Evolutionary conservation across 2,888 invertebrate species (phyloP).

Genomic region (Cryptus viduatorius): DNA sequence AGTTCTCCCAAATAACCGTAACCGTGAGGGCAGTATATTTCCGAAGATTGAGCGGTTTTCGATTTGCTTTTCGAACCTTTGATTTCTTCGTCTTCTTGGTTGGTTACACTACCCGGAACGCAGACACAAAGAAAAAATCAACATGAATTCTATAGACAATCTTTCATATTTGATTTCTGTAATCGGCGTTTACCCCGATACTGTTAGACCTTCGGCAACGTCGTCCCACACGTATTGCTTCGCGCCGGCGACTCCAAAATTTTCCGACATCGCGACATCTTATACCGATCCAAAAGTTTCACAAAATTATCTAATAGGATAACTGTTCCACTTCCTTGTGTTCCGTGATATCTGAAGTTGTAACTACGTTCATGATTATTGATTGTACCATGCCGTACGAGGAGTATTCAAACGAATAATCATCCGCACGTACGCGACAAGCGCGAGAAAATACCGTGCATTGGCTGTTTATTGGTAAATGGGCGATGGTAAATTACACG

Average conservation of each 20-base stretch:
- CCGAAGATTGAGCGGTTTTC: conserved; percentile 56
- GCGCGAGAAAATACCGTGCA: too few relatives aligned
- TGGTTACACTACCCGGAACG: conserved; percentile 60
- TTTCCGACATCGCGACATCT: conserved; percentile 61
- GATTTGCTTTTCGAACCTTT: conserved; percentile 68
- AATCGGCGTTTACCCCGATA: conserved; percentile 73
- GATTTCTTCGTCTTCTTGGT: conserved; percentile 73
- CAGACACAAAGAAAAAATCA: background rate
- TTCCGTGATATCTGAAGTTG: conserved; percentile 73
- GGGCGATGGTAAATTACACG: too few relatives aligned
- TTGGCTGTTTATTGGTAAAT: too few relatives aligned
- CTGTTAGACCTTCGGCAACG: conserved; percentile 70
- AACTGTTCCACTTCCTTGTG: background rate
- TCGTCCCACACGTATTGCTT: conserved; percentile 80
- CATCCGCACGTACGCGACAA: background rate
- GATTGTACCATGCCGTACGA: conserved; percentile 72
- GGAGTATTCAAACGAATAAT: conserved; percentile 40
- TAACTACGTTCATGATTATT: conserved; percentile 71
- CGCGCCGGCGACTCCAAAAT: conserved; percentile 60
- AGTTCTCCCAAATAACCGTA: conserved; percentile 63
- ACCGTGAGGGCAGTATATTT: conserved; percentile 75
- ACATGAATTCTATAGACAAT: too few relatives aligned
- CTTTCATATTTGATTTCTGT: background rate
- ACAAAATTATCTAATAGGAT: background rate
- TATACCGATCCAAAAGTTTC: conserved; percentile 2